Evolutionary conservation across 2,113 vertebrate genomes (phyloP).

Genomic region (Amblyopsis rosae): DNA sequence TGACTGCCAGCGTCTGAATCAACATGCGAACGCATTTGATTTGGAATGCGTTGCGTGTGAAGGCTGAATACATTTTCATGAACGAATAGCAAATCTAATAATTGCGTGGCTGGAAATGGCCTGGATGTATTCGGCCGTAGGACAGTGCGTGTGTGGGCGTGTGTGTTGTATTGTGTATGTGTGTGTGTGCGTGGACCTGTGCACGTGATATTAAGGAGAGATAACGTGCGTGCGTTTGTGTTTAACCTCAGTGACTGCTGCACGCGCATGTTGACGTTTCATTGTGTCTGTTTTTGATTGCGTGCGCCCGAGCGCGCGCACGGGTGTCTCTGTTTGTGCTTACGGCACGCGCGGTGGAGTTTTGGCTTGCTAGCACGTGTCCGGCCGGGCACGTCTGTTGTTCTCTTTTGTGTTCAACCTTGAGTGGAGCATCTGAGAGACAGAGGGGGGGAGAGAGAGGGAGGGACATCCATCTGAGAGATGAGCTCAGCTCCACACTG

Average conservation of each 20-base stretch:
- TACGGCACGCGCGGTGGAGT: background rate
- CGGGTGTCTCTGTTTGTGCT: constrained; percentile 2
- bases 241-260: background rate
- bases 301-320: background rate
- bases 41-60: constrained; percentile 55
- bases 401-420: constrained; percentile 37
- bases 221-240: background rate
- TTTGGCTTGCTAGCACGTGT: background rate
- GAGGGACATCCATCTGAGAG: constrained; percentile 43
- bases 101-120: constrained; percentile 36
- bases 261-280: too few species aligned
- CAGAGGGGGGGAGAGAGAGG: constrained; percentile 41
- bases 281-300: too few species aligned
- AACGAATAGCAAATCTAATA: constrained; percentile 59
- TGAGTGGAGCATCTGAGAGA: constrained; percentile 39
- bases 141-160: constrained; percentile 3
- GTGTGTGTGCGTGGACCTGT: background rate
- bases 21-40: constrained; percentile 69
- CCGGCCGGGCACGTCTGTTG: constrained; percentile 7
- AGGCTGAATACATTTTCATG: constrained; percentile 64
- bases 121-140: constrained; percentile 5
- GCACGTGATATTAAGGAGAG: background rate
- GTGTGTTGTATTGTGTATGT: background rate
- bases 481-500: constrained; percentile 57
- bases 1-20: constrained; percentile 57